Percentiles rank a stretch among this genome's conserved stretches.
Conservation (phyloP, 2,113 vertebrate genomes). For the Planiliza haematocheilus region DNA sequence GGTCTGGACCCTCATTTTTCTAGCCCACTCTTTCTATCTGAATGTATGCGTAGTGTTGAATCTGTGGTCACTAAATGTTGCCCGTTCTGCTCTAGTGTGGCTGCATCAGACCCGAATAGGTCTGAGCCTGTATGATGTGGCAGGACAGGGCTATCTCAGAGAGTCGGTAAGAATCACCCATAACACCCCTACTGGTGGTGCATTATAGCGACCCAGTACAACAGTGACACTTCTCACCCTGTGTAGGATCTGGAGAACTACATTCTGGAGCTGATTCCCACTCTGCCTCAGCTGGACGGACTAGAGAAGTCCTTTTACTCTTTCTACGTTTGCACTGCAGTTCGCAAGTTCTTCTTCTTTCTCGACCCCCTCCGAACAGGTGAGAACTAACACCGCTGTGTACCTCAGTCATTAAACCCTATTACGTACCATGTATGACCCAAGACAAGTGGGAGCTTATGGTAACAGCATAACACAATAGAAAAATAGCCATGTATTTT, state of each 20-base stretch:
- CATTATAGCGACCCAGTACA: not conserved
- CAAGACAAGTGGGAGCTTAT: not conserved
- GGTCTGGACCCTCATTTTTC: slow-evolving; percentile 74
- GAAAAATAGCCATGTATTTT: too few relatives aligned
- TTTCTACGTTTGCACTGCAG: slow-evolving; percentile 98
- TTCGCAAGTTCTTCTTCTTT: slow-evolving; percentile 99
- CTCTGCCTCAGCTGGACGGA: slow-evolving; percentile 95
- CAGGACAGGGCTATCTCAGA: slow-evolving; percentile 96
- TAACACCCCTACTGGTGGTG: not conserved
- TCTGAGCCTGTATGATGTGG: slow-evolving; percentile 97
- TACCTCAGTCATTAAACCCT: not conserved
- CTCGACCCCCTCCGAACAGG: slow-evolving; percentile 97
- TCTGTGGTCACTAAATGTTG: not conserved
- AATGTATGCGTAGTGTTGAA: not conserved
- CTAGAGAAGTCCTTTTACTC: slow-evolving; percentile 99
- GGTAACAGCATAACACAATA: too few relatives aligned
- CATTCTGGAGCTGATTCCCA: slow-evolving; percentile 97
- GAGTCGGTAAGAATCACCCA: slow-evolving; percentile 89
- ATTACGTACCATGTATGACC: not conserved
- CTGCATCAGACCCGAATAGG: slow-evolving; percentile 98
- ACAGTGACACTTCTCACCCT: slow-evolving; percentile 1
- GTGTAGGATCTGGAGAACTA: slow-evolving; percentile 97
- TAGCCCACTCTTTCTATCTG: not conserved
- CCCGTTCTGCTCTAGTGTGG: slow-evolving; percentile 84
- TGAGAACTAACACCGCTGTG: slow-evolving; percentile 55